Conservation (phyloP, 2,113 vertebrate genomes). For the Polypterus bichir region DNA sequence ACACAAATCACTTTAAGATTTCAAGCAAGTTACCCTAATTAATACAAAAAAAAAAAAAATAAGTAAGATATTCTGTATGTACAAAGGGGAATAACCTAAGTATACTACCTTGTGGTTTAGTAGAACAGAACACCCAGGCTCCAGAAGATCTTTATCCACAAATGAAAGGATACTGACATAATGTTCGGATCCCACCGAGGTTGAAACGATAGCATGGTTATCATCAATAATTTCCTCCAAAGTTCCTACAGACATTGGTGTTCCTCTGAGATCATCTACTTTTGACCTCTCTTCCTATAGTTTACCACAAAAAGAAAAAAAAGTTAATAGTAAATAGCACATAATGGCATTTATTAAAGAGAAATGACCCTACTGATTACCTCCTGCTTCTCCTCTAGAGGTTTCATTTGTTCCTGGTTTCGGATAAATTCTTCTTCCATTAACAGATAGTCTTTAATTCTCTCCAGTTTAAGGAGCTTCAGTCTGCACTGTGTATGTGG, state of each 20-base stretch:
- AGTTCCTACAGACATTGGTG: conserved; percentile 93
- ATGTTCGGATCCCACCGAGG: conserved; percentile 91
- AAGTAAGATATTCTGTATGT: no score
- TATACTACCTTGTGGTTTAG: conserved; percentile 85
- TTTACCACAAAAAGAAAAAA: neutral
- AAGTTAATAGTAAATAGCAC: neutral
- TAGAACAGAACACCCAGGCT: conserved; percentile 91
- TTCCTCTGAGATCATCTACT: conserved; percentile 89
- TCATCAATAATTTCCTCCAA: conserved; percentile 97
- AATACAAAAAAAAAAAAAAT: no score
- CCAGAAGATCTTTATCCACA: conserved; percentile 91
- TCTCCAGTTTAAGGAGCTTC: conserved; percentile 84
- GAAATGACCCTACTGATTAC: conserved; percentile 30
- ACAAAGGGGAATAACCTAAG: neutral
- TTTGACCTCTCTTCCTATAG: conserved; percentile 89
- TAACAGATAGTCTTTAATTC: conserved; percentile 93
- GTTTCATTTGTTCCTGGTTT: conserved; percentile 98
- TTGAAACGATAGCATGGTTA: conserved; percentile 94
- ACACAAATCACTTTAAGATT: no score
- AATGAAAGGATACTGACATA: conserved; percentile 96
- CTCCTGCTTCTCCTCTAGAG: conserved; percentile 96
- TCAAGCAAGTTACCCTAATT: no score
- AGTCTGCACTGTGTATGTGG: conserved; percentile 94
- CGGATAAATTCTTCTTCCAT: conserved; percentile 98
- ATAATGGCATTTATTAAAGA: neutral